Base-by-base conservation (phyloP, 2,113 vertebrate genomes). In the Vulpes lagopus region DNA sequence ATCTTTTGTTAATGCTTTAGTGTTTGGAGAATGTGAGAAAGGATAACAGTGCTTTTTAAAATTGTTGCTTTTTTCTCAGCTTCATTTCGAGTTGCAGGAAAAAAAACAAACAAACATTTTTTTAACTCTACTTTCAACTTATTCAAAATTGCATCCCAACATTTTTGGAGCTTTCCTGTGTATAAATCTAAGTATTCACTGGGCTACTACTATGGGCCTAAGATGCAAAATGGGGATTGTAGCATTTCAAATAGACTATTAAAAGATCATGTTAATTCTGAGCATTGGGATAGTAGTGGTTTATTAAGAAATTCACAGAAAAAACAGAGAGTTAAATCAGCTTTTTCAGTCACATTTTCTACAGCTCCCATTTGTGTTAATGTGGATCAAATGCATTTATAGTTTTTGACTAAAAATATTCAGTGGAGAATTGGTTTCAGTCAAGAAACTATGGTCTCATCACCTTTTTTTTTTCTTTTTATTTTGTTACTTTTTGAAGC, bases 221-320 rank as follows among this genome's bases (percentile, higher is more conserved):
- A 2, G 2, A 35, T 65, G 8, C 65, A 89, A 91, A 67, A 71
- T 14, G 25, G 51, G 30, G 22, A 62, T 10, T 67, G 15, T 0
- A 55, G 30, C 23, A 92, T 81, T 82, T 87, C 73, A 74, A 67
- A 9, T 1, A 79, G 53, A 73, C 23, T 71, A 91, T 11, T 64
- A 32, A 84, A 89, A 89, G 20, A 11, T 27, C 38, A 1, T 1
- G 15, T 27, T 62, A 85, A 25, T 62, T 76, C 43, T 57, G 32
- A 9, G 8, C 14, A 69, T 4, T 64, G 32, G 25, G 19, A 80
- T 64, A 57, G 69, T 55, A 74, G 51, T 27, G 14, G 73, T 35
- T 95, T 92, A 60, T 55, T 91, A 79, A 84, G 14, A 93, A 95
- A 95, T 65, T 90, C n/a, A 80, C 51, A 49, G 49, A 96, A 92